Evolutionary conservation across 2,797 vertebrate genomes (phyloP).

Genomic region (Rallus crepitans): DNA sequence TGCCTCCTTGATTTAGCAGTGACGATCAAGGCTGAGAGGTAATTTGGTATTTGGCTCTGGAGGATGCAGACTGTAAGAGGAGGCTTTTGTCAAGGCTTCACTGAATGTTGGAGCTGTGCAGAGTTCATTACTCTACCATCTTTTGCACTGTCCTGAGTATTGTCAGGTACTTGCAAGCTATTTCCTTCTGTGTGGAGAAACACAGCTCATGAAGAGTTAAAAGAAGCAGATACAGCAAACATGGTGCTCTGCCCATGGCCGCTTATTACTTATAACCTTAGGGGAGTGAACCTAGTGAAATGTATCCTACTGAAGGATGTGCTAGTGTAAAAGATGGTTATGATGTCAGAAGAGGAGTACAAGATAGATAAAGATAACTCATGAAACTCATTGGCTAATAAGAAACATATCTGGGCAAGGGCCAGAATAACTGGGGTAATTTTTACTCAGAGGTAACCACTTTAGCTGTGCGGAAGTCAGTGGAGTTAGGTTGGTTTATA

Average conservation of each 20-base stretch:
- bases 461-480: background rate
- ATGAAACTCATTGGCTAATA: background rate
- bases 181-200: background rate
- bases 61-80: background rate
- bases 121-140: background rate
- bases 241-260: rapidly evolving
- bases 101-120: background rate
- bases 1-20: background rate
- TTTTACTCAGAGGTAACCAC: background rate
- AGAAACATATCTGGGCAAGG: background rate
- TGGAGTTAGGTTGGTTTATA: background rate
- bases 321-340: background rate
- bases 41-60: background rate
- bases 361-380: background rate
- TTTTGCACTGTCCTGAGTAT: background rate
- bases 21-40: background rate
- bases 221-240: background rate
- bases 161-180: background rate
- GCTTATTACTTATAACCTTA: background rate
- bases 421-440: background rate
- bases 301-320: background rate
- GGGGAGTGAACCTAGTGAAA: background rate
- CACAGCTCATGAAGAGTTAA: background rate
- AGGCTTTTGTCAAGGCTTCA: background rate
- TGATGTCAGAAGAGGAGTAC: background rate